phyloP scores from a whole-genome alignment of 2,888 invertebrate species.

The Caenorhabditis japonica region DNA sequence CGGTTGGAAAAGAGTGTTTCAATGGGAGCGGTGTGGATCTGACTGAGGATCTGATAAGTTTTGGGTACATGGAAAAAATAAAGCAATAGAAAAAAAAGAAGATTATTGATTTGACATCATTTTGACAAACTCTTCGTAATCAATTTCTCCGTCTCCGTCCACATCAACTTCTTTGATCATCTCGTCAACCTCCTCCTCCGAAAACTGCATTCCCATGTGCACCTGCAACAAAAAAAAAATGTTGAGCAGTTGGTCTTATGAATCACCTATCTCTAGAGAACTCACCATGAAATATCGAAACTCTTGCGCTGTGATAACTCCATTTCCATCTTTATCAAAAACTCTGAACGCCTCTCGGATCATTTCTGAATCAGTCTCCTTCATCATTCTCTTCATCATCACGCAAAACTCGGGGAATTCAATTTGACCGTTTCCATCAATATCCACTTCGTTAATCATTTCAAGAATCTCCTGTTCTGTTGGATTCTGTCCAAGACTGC shows the following conservation, averaged over 20 bases:
- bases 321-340: constrained; percentile 76
- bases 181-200: constrained; percentile 77
- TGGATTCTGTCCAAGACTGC: constrained; percentile 77
- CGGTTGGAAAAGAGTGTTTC: constrained; percentile 38
- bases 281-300: constrained; percentile 74
- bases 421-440: constrained; percentile 76
- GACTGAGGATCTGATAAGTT: background rate
- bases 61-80: background rate
- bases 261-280: background rate
- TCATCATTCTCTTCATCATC: constrained; percentile 77
- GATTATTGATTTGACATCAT: constrained; percentile 65
- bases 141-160: constrained; percentile 75
- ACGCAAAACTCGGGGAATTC: constrained; percentile 77
- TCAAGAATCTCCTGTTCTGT: constrained; percentile 77
- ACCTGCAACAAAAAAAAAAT: constrained; percentile 53
- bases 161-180: constrained; percentile 74
- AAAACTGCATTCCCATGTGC: constrained; percentile 77
- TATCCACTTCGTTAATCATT: constrained; percentile 77
- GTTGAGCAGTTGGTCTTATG: background rate
- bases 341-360: constrained; percentile 77
- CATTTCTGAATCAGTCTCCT: constrained; percentile 75
- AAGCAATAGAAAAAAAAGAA: background rate
- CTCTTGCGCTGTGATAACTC: constrained; percentile 75
- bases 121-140: constrained; percentile 72
- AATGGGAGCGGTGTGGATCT: constrained; percentile 24